Conservation (phyloP, 2,888 invertebrate species). For the Cremastinae sp. region DNA sequence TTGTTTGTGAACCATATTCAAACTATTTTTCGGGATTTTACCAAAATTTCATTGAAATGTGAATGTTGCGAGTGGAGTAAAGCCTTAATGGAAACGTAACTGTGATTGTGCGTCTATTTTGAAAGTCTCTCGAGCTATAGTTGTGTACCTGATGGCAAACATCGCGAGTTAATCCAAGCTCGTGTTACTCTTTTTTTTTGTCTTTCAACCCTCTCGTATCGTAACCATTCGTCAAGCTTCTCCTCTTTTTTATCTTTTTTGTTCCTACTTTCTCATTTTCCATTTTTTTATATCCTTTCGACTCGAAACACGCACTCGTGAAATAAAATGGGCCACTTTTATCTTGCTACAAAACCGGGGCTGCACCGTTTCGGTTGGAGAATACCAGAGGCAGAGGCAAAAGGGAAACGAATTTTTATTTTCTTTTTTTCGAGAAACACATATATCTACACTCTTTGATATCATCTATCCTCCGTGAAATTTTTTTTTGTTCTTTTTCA, state of each 20-base stretch:
- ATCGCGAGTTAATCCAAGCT: constrained; percentile 59
- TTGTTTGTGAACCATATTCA: no score
- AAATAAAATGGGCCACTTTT: constrained; percentile 26
- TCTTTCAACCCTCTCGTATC: constrained; percentile 22
- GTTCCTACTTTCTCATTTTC: background rate
- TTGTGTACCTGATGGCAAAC: constrained; percentile 58
- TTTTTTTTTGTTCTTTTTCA: no score
- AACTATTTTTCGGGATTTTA: no score
- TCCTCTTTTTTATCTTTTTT: background rate
- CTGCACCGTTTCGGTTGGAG: constrained; percentile 14
- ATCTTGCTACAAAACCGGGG: background rate
- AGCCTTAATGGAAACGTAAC: background rate
- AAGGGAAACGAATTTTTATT: constrained; percentile 3
- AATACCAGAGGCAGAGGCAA: background rate
- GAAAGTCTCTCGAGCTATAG: background rate
- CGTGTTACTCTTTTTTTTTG: constrained; percentile 53
- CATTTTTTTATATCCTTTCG: background rate
- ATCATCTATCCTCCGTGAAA: no score
- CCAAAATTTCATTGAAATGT: no score
- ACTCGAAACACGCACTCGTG: background rate
- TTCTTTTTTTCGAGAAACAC: no score
- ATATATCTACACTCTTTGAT: no score
- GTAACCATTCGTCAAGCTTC: constrained; percentile 39
- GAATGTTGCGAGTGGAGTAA: no score
- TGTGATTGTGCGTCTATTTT: background rate